phyloP scores from a whole-genome alignment of 2,113 vertebrate genomes.

The Mesitornis unicolor region DNA sequence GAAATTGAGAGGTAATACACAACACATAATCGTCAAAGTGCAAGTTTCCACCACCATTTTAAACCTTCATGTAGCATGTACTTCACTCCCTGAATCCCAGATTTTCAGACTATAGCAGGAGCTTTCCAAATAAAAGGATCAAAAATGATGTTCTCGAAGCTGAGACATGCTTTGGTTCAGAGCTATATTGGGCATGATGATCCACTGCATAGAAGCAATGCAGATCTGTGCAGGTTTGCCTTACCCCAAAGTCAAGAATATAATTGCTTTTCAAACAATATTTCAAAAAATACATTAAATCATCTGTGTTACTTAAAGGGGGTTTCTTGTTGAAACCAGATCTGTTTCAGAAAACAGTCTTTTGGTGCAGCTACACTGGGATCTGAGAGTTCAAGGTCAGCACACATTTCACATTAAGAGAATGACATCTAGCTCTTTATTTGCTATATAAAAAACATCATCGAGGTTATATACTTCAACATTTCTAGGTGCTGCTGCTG shows the following conservation, averaged over 20 bases:
- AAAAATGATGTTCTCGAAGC: not conserved
- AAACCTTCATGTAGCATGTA: not conserved
- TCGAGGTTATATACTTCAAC: not conserved
- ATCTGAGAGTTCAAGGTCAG: not conserved
- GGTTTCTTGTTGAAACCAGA: not conserved
- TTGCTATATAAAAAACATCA: not conserved
- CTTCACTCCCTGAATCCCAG: not conserved
- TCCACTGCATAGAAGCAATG: accelerated
- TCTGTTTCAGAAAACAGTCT: not conserved
- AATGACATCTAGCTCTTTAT: not conserved
- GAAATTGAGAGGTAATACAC: not conserved
- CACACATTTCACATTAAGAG: accelerated
- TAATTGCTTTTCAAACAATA: not conserved
- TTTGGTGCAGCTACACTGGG: accelerated
- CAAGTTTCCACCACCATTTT: not conserved
- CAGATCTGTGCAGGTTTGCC: not conserved
- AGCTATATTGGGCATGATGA: not conserved
- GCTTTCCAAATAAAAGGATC: not conserved
- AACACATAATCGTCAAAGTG: not conserved
- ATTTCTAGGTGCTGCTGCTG: not conserved
- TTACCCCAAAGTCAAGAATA: not conserved
- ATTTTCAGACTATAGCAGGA: not conserved
- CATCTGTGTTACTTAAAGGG: not conserved
- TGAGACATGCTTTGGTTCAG: not conserved
- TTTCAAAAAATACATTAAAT: not conserved